These are phyloP conservation scores for Panopea generosa DNA, from an alignment of 2,888 invertebrate species.

Conservation along the genomic window DNA sequence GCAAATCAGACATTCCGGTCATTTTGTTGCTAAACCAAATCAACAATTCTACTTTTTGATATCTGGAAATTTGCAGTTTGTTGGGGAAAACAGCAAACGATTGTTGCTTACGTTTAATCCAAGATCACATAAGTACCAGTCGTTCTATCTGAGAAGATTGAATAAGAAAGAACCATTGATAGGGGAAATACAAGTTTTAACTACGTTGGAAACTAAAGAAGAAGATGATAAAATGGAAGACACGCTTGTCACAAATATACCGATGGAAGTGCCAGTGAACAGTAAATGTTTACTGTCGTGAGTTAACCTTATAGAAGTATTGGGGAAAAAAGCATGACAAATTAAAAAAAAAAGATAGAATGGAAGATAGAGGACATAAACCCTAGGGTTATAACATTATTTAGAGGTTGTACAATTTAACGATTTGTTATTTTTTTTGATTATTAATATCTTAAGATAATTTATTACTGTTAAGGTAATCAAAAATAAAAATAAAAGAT, in stretches of 20 bases:
- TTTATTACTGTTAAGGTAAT: no score
- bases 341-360: no score
- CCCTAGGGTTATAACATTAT: no score
- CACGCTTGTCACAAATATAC: slow-evolving; percentile 46
- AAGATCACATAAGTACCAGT: slow-evolving; percentile 57
- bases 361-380: no score
- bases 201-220: background rate
- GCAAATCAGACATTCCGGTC: slow-evolving; percentile 58
- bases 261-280: slow-evolving; percentile 38
- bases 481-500: no score
- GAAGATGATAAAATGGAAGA: slow-evolving; percentile 16
- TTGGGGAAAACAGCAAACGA: slow-evolving; percentile 9
- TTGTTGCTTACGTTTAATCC: slow-evolving; percentile 51
- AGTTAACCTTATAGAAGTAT: no score
- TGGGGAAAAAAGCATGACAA: no score
- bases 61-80: slow-evolving; percentile 46
- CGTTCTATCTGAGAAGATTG: slow-evolving; percentile 43
- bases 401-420: no score
- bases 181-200: slow-evolving; percentile 49
- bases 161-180: slow-evolving; percentile 32
- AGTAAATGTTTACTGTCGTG: slow-evolving; percentile 34
- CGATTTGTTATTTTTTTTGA: no score
- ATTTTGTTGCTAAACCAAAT: slow-evolving; percentile 56
- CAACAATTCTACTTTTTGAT: slow-evolving; percentile 49
- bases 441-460: no score